phyloP scores from a whole-genome alignment of 1,140 invertebrate genomes.

The Listronotus bonariensis region DNA sequence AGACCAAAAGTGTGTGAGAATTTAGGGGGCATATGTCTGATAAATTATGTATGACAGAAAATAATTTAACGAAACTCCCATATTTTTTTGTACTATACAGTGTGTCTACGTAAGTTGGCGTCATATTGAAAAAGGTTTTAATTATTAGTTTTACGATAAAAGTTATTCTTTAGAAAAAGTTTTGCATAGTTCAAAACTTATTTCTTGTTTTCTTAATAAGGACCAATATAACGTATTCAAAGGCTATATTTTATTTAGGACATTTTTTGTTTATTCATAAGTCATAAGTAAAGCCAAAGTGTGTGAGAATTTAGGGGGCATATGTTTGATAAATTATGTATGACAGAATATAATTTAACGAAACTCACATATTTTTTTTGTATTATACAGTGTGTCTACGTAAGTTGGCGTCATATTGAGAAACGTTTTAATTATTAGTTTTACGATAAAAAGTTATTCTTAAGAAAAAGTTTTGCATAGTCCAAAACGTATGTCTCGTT shows the following conservation, averaged over 20 bases:
- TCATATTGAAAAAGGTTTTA: too few species aligned
- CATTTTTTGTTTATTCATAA: conserved; percentile 4
- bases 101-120: too few species aligned
- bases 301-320: not conserved
- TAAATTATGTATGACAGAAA: not conserved
- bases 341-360: not conserved
- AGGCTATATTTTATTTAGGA: conserved; percentile 2
- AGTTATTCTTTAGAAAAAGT: too few species aligned
- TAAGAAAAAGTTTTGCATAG: too few species aligned
- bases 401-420: too few species aligned
- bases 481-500: too few species aligned
- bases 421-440: too few species aligned
- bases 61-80: not conserved
- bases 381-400: not conserved
- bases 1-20: too few species aligned
- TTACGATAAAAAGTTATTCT: too few species aligned
- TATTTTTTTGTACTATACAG: not conserved
- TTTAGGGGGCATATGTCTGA: not conserved
- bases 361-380: not conserved
- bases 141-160: too few species aligned
- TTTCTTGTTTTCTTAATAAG: not conserved
- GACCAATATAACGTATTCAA: not conserved
- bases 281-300: not conserved
- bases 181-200: too few species aligned
- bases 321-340: not conserved